A percentile compares a stretch with the other conserved stretches of the same genome.
Conservation (phyloP, 2,888 invertebrate species). For the Marasmarcha lunaedactyla region DNA sequence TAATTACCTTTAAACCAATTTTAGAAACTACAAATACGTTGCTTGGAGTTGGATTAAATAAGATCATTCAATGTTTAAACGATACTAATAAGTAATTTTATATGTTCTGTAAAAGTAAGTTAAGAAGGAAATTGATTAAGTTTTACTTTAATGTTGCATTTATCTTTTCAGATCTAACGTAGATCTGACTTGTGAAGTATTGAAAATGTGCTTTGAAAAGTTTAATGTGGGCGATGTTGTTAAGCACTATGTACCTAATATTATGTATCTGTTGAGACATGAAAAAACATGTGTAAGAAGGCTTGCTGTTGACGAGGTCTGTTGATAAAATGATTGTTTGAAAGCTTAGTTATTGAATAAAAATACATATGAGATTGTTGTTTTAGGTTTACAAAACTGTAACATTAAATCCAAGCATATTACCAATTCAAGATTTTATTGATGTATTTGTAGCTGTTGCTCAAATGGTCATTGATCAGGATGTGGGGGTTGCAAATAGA, state of each 20-base stretch:
- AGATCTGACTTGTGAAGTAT: conserved; percentile 74
- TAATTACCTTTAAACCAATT: conserved; percentile 34
- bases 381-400: conserved; percentile 44
- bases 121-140: neutral
- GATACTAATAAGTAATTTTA: conserved; percentile 39
- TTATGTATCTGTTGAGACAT: conserved; percentile 74
- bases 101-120: no score
- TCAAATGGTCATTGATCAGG: conserved; percentile 69
- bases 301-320: conserved; percentile 74
- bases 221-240: conserved; percentile 72
- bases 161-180: conserved; percentile 61
- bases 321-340: conserved; percentile 14
- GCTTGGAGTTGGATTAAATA: conserved; percentile 59
- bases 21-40: conserved; percentile 32
- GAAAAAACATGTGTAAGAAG: conserved; percentile 72
- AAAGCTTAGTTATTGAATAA: no score
- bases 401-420: conserved; percentile 25
- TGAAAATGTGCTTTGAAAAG: conserved; percentile 73
- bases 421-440: conserved; percentile 53
- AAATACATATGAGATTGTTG: no score
- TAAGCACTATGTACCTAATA: conserved; percentile 66
- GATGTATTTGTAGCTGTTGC: conserved; percentile 69
- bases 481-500: conserved; percentile 70
- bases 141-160: neutral
- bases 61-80: conserved; percentile 75